These are phyloP conservation scores for Catamblyrhynchus diadema DNA, from an alignment of 2,797 vertebrate genomes.

Conservation along the genomic window DNA sequence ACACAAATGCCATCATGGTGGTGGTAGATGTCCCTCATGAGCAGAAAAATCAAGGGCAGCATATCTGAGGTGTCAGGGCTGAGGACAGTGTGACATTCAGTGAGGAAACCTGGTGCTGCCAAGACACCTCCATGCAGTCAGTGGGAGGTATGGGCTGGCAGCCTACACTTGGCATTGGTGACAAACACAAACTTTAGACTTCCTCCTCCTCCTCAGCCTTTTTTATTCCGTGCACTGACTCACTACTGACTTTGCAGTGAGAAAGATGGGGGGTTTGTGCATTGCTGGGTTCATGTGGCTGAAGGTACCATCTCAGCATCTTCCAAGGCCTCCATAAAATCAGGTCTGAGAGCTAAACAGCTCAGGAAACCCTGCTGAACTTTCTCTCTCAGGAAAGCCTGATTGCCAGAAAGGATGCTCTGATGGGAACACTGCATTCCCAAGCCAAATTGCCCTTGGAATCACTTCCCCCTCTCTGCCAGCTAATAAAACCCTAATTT, in stretches of 20 bases:
- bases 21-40: not conserved
- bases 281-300: not conserved
- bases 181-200: not conserved
- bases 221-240: not conserved
- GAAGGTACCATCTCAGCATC: not conserved
- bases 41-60: not conserved
- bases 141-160: not conserved
- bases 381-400: not conserved
- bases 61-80: not conserved
- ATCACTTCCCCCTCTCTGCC: conserved; percentile 1
- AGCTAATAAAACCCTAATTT: not conserved
- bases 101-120: not conserved
- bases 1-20: not conserved
- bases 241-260: not conserved
- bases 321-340: not conserved
- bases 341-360: not conserved
- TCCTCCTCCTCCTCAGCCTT: not conserved
- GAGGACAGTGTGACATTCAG: not conserved
- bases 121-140: not conserved
- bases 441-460: not conserved
- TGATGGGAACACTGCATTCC: not conserved
- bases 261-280: not conserved
- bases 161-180: not conserved
- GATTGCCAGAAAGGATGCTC: not conserved
- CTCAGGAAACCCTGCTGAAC: not conserved